Conservation (phyloP, 1,140 invertebrate genomes). For the Diabrotica undecimpunctata region DNA sequence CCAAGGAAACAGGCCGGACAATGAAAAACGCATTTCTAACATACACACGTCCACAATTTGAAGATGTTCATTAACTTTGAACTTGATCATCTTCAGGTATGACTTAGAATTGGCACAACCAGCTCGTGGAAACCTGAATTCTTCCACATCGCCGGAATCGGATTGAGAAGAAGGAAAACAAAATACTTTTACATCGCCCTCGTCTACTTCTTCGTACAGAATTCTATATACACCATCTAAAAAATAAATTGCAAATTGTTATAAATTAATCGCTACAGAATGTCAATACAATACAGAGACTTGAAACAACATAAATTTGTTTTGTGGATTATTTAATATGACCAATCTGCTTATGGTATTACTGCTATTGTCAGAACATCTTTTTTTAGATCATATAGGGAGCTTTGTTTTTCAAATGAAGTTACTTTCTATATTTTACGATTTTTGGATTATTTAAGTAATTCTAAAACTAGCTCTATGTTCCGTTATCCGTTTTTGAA, state of each 20-base stretch:
- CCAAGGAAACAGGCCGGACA: conserved; percentile 81
- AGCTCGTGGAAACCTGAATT: conserved; percentile 89
- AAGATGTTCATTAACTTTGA: conserved; percentile 64
- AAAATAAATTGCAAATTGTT: background rate
- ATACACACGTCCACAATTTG: conserved; percentile 65
- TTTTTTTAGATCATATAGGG: no score
- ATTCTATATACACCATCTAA: conserved; percentile 66
- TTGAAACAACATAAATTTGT: no score
- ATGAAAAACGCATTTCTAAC: conserved; percentile 67
- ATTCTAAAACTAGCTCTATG: no score
- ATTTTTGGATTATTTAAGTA: no score
- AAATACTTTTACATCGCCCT: conserved; percentile 88
- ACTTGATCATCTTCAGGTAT: conserved; percentile 83
- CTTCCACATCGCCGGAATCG: conserved; percentile 75
- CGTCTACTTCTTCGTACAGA: conserved; percentile 95
- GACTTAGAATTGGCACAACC: conserved; percentile 88
- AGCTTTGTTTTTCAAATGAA: no score
- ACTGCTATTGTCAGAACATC: no score
- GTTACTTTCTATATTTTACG: no score
- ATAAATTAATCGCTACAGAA: no score
- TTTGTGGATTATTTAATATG: no score
- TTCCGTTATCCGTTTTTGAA: no score
- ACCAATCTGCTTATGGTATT: no score
- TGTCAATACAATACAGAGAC: no score
- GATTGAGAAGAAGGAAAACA: conserved; percentile 79